Conservation (phyloP, 2,113 vertebrate species). For the Pavo muticus region DNA sequence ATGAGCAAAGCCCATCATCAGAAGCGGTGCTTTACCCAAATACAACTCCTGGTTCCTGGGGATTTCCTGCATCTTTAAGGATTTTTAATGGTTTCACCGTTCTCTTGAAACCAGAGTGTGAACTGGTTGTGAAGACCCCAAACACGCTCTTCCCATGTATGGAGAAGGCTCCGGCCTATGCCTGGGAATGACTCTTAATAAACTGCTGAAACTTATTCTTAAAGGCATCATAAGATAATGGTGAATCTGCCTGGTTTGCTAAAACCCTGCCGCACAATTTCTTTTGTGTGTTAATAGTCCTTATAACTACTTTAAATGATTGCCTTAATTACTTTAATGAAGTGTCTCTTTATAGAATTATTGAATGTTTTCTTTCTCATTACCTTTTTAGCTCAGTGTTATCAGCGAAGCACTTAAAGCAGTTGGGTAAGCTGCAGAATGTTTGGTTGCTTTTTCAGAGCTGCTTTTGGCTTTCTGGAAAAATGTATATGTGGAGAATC, state of each 20-base stretch:
- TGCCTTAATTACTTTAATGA: slow-evolving; percentile 59
- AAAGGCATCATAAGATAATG: neutral
- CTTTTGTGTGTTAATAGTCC: slow-evolving; percentile 43
- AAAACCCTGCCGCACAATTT: slow-evolving; percentile 7
- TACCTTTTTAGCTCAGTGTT: neutral
- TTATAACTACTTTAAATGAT: slow-evolving; percentile 15
- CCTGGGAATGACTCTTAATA: neutral
- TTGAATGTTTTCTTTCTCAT: neutral
- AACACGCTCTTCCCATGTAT: neutral
- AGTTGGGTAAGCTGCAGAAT: neutral
- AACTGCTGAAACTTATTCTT: neutral
- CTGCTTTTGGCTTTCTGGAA: neutral
- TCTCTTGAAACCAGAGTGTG: rapidly evolving
- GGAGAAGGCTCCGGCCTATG: neutral
- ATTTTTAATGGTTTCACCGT: rapidly evolving
- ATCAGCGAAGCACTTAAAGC: neutral
- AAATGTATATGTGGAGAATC: neutral
- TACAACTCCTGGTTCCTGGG: rapidly evolving
- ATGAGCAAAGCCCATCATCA: neutral
- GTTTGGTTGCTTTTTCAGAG: neutral
- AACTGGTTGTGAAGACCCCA: rapidly evolving
- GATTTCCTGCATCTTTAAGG: neutral
- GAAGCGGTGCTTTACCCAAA: neutral
- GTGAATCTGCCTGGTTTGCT: neutral
- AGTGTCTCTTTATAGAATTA: slow-evolving; percentile 33